phyloP scores from a whole-genome alignment of 2,797 vertebrate genomes.

The Enteromius argenteus region DNA sequence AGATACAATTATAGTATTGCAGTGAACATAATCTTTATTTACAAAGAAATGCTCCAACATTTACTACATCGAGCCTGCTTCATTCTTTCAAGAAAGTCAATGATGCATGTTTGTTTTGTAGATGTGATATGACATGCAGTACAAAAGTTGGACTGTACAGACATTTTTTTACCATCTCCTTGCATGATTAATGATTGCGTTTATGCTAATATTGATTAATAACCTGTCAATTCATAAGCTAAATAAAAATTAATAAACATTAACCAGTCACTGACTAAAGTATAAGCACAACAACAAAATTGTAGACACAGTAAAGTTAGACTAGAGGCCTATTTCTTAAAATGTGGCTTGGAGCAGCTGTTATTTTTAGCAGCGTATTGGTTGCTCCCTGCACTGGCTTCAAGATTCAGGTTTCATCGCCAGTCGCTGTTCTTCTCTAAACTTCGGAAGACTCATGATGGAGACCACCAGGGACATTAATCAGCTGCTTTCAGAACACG shows the following conservation, averaged over 20 bases:
- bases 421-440: slow-evolving; percentile 25
- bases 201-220: neutral
- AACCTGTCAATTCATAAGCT: neutral
- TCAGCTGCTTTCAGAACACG: slow-evolving; percentile 31
- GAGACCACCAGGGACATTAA: slow-evolving; percentile 10
- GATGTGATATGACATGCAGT: neutral
- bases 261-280: neutral
- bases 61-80: neutral
- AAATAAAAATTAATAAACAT: neutral
- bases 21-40: slow-evolving; percentile 5
- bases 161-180: neutral
- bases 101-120: neutral
- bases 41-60: neutral
- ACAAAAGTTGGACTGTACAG: neutral
- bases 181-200: neutral
- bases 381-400: slow-evolving; percentile 49
- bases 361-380: slow-evolving; percentile 70
- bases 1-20: neutral
- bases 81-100: neutral
- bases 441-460: slow-evolving; percentile 12
- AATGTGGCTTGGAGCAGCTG: slow-evolving; percentile 31
- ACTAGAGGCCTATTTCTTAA: slow-evolving; percentile 21
- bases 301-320: slow-evolving; percentile 3
- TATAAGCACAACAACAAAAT: neutral
- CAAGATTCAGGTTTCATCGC: slow-evolving; percentile 52